Conservation (phyloP, 2,888 invertebrate genomes). For the Troides oblongomaculatus region DNA sequence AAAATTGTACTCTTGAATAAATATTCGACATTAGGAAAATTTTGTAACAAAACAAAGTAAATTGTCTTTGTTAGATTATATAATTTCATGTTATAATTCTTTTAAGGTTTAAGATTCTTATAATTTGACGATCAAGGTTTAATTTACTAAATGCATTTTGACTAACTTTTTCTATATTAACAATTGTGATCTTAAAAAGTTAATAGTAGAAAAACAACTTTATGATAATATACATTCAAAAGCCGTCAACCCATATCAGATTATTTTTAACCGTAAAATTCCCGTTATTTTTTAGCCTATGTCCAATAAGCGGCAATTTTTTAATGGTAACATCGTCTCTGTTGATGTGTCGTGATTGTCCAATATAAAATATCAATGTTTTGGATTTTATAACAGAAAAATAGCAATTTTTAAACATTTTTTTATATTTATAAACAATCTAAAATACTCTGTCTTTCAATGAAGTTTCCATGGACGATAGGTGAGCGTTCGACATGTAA, state of each 20-base stretch:
- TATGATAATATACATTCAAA: not conserved
- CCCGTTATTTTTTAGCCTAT: conserved; percentile 38
- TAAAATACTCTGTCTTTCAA: conserved; percentile 58
- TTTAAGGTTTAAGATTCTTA: too few species aligned
- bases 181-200: not conserved
- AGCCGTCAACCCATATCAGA: not conserved
- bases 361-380: conserved; percentile 73
- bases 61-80: too few species aligned
- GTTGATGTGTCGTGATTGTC: conserved; percentile 80
- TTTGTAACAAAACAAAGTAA: too few species aligned
- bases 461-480: conserved; percentile 68
- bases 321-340: conserved; percentile 61
- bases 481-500: conserved; percentile 56
- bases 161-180: not conserved
- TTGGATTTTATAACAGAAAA: conserved; percentile 75
- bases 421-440: conserved; percentile 54
- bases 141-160: too few species aligned
- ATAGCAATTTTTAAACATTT: conserved; percentile 52
- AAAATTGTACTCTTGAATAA: too few species aligned
- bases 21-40: too few species aligned
- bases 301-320: conserved; percentile 25
- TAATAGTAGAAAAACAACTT: not conserved
- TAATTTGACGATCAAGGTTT: too few species aligned
- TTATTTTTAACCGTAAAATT: conserved; percentile 32
- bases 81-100: too few species aligned